These are phyloP conservation scores for Clarias pachynema DNA, from an alignment of 2,797 vertebrate genomes.

Conservation along the genomic window DNA sequence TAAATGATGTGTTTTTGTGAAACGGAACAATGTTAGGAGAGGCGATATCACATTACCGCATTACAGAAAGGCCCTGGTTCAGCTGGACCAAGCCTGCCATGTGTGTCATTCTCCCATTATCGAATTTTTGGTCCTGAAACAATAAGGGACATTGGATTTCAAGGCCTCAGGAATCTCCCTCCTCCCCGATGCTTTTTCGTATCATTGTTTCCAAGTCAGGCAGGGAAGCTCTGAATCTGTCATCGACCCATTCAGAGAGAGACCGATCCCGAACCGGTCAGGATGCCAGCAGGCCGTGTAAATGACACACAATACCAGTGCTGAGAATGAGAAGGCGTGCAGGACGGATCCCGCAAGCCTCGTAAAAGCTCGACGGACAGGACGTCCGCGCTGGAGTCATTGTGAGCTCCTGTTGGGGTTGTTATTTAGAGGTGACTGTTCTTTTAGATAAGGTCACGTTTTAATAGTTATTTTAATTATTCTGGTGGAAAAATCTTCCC, in stretches of 20 bases:
- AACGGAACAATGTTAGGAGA: not conserved
- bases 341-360: constrained; percentile 59
- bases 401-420: constrained; percentile 13
- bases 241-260: constrained; percentile 60
- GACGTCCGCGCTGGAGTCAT: not conserved
- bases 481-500: not conserved
- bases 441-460: not conserved
- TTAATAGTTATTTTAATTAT: not conserved
- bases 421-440: constrained; percentile 5
- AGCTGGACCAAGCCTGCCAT: not conserved
- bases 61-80: not conserved
- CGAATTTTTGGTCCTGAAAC: constrained; percentile 67
- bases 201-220: constrained; percentile 67
- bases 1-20: not conserved
- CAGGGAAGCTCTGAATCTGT: constrained; percentile 68
- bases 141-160: constrained; percentile 62
- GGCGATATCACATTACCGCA: not conserved
- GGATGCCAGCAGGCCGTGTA: constrained; percentile 63
- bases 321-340: constrained; percentile 57
- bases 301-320: constrained; percentile 54
- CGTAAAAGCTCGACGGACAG: constrained; percentile 7
- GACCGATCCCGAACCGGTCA: constrained; percentile 61
- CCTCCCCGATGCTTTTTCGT: constrained; percentile 28
- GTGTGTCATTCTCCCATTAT: constrained; percentile 51
- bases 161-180: constrained; percentile 57